Evolutionary conservation across 2,888 invertebrate genomes (phyloP), one percentile per base, ranked within the genome.

Genomic region (Gandaritis pyraliata): DNA sequence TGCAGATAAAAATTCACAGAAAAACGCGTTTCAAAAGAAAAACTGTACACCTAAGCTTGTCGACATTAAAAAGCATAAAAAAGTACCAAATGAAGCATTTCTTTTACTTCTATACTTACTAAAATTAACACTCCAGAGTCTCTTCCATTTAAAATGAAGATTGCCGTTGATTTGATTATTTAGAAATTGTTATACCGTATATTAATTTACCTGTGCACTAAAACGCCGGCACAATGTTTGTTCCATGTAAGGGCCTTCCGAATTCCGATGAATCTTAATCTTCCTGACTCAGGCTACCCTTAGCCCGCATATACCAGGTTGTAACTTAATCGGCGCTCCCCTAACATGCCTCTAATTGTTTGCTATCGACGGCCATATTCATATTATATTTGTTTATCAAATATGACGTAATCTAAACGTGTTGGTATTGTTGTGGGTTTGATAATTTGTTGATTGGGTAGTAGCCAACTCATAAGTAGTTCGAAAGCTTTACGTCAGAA

Each of bases 151-250:
- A n/a, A n/a, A n/a, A n/a, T n/a, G n/a, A n/a, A n/a, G n/a, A n/a
- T n/a, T n/a, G n/a, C n/a, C n/a, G n/a, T n/a, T n/a, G n/a, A n/a
- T n/a, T n/a, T n/a, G n/a, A n/a, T n/a, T n/a, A n/a, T n/a, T 38
- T n/a, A 12, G 15, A 4, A 53, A 33, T 48, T 10, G 38, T 23
- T 13, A 11, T 54, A 46, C 54, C 3, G 54, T 23, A 47, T 43
- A 13, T n/a, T 6, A 13, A 11, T 49, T 0, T 15, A 16, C 41
- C 10, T 13, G 15, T 48, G 30, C 36, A 2, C 76, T 82, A 85
- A 90, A 89, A 90, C 90, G 89, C 80, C 81, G 85, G 84, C 87
- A 90, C 91, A 89, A 90, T 91, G 91, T 91, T 92, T 92, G 89
- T 75, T 82, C 83, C 84, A 78, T 90, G 90, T 91, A 90, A 90